Percentiles rank a stretch among this genome's conserved stretches.
Conservation (phyloP, 2,888 invertebrate genomes). For the Drosophila anomalipes region DNA sequence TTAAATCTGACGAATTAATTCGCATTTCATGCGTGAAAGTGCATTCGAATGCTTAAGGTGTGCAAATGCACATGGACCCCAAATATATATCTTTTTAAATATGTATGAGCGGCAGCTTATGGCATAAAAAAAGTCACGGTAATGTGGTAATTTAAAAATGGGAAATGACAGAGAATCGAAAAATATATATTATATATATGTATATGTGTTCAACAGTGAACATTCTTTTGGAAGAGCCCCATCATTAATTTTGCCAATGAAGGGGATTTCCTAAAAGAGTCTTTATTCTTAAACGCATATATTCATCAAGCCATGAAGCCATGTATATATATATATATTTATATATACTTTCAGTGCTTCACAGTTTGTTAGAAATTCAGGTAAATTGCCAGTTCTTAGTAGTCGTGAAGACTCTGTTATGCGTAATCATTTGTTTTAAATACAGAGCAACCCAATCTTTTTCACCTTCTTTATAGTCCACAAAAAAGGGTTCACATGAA, state of each 20-base stretch:
- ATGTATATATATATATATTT: background rate
- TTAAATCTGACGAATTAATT: constrained; percentile 54
- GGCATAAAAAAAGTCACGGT: background rate
- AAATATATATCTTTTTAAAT: background rate
- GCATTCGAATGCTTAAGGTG: constrained; percentile 53
- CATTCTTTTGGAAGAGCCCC: background rate
- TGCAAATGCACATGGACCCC: constrained; percentile 19
- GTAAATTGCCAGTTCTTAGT: constrained; percentile 8
- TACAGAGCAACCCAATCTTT: background rate
- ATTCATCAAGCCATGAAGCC: background rate
- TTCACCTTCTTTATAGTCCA: background rate
- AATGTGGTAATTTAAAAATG: background rate
- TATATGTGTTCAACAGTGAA: background rate
- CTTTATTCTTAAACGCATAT: background rate
- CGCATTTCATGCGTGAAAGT: constrained; percentile 34
- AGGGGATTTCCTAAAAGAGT: background rate
- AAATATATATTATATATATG: too few relatives aligned
- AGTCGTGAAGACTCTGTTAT: background rate
- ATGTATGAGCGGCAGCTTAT: background rate
- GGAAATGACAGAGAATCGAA: background rate
- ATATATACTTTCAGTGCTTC: background rate
- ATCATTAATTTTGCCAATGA: background rate
- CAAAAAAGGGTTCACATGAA: constrained; percentile 11
- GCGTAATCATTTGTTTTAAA: background rate
- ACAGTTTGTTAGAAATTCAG: constrained; percentile 8